Evolutionary conservation across 2,888 invertebrate species (phyloP), one percentile per base, ranked within the genome.

Genomic region (Spisula solida): DNA sequence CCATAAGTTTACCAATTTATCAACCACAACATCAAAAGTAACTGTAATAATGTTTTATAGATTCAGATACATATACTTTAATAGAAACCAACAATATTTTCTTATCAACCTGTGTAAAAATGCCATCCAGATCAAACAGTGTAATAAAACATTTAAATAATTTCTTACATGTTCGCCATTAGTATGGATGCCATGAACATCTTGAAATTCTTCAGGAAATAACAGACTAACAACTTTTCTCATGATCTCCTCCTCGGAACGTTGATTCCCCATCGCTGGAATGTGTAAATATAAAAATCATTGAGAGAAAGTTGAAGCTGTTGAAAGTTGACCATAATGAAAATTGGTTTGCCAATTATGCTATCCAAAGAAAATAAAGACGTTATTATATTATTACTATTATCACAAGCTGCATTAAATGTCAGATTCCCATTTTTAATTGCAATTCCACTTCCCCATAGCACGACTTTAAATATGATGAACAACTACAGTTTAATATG

Each of bases 181-280:
- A 41, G 41, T 41, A 41, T 5, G 41, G 41, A 41, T 8, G 8
- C 10, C 51, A 79, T 85, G 85, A 18, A 85, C 25, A 56, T 51
- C 31, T 56, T 85, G 16, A 29, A 85, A 85, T 31, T 82, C 81
- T 25, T 91, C 86, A 0, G 90, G 89, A 86, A 93, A 93, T 34
- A 93, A 78, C 55, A 93, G 29, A 31, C 89, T 88, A 0, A 91
- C 89, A 25, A 92, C 89, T 83, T 88, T 90, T 86, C 85, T 91
- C 90, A 91, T 89, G 6, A 93, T 66, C 0, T 88, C 85, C 48
- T 90, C 82, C 20, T 85, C 82, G 10, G 84, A 78, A 2, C 66
- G n/a, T 18, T 29, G 41, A 14, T 85, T 75, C 29, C 47, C 47
- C 66, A 82, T 81, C 14, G 85, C 88, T 88, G 87, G 31, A 83